Conservation (phyloP, 2,113 vertebrate species). For the Oncorhynchus clarkii region DNA sequence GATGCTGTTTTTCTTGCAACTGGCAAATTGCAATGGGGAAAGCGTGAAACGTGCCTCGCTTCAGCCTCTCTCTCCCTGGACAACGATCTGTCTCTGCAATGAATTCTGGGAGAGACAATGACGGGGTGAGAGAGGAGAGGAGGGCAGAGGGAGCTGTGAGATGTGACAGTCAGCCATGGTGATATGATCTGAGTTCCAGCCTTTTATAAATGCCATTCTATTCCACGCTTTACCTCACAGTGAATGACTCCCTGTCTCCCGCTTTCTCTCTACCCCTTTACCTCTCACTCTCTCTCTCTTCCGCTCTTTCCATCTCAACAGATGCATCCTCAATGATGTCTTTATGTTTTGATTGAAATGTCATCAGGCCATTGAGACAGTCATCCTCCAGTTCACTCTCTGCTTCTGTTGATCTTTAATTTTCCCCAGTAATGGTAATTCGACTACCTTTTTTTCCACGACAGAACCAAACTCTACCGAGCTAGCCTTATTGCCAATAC, state of each 20-base stretch:
- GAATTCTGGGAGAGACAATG: slow-evolving; percentile 3
- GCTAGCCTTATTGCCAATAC: no score
- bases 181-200: slow-evolving; percentile 17
- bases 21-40: slow-evolving; percentile 14
- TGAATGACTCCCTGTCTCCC: neutral
- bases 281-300: slow-evolving; percentile 7
- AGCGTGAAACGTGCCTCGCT: slow-evolving; percentile 34
- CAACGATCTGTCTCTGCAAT: slow-evolving; percentile 16
- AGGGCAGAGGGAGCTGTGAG: slow-evolving; percentile 3
- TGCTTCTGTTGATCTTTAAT: slow-evolving; percentile 56
- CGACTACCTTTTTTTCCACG: no score
- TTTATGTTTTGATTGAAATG: slow-evolving; percentile 60
- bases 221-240: slow-evolving; percentile 39
- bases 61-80: slow-evolving; percentile 9
- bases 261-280: slow-evolving; percentile 7
- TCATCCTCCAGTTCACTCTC: slow-evolving; percentile 54
- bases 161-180: neutral
- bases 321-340: slow-evolving; percentile 56
- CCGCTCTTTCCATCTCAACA: slow-evolving; percentile 22
- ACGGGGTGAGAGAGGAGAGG: neutral
- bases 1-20: slow-evolving; percentile 29
- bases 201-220: slow-evolving; percentile 31
- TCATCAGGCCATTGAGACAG: slow-evolving; percentile 52
- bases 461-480: no score
- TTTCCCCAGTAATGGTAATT: slow-evolving; percentile 22